These are phyloP conservation scores for Origma solitaria DNA, from an alignment of 2,113 vertebrate genomes.

Conservation along the genomic window DNA sequence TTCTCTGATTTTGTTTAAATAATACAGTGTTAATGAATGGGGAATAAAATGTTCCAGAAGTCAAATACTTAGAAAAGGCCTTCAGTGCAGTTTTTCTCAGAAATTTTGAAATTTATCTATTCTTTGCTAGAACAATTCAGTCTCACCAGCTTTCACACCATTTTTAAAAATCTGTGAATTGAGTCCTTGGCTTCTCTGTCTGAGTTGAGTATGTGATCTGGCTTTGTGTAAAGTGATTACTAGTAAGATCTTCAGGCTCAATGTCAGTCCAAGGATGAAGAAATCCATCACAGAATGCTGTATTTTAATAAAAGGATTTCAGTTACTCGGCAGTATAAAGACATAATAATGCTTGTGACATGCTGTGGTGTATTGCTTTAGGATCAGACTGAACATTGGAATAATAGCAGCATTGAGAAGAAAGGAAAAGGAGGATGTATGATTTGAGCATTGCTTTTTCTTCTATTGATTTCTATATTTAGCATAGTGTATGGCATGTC, in stretches of 20 bases:
- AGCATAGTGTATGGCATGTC: not conserved
- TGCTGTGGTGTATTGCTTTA: conserved; percentile 51
- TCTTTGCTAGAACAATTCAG: conserved; percentile 8
- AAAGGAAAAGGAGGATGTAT: conserved; percentile 5
- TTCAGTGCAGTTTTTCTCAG: not conserved
- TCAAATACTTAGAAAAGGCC: not conserved
- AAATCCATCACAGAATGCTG: conserved; percentile 45
- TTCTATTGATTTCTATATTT: conserved; percentile 33
- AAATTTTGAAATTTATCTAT: not conserved
- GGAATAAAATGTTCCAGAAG: not conserved
- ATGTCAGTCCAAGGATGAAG: conserved; percentile 56
- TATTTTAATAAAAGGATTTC: conserved; percentile 67
- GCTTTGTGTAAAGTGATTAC: conserved; percentile 60
- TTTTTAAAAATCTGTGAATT: not conserved
- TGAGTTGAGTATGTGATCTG: conserved; percentile 36
- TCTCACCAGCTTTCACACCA: not conserved
- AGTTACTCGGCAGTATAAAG: conserved; percentile 13
- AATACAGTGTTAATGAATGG: not conserved
- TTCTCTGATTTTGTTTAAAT: not conserved
- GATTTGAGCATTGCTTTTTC: not conserved
- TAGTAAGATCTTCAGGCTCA: conserved; percentile 56
- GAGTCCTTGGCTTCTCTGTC: conserved; percentile 19
- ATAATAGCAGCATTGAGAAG: conserved; percentile 23
- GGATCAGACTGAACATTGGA: conserved; percentile 34
- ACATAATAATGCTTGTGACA: conserved; percentile 40